A percentile compares a stretch with the other conserved stretches of the same genome.
Evolutionary conservation across 2,797 vertebrate species (phyloP).

Genomic region (Limosa lapponica): DNA sequence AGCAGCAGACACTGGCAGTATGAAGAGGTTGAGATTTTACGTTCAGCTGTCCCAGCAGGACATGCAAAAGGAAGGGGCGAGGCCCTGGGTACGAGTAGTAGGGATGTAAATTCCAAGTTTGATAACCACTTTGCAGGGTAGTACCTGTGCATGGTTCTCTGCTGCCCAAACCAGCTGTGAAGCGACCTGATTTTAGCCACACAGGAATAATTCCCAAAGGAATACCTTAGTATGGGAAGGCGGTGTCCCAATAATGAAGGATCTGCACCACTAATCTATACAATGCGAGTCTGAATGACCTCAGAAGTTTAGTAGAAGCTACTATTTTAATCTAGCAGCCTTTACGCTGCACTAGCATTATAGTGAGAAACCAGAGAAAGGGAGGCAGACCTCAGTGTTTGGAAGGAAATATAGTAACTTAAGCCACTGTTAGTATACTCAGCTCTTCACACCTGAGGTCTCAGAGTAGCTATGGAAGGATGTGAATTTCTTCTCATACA

Average conservation of each 20-base stretch:
- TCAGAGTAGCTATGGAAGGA: not conserved
- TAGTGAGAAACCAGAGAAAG: not conserved
- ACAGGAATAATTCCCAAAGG: not conserved
- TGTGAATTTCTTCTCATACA: not conserved
- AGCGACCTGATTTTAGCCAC: not conserved
- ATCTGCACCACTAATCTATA: not conserved
- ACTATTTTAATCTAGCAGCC: not conserved
- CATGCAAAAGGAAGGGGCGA: not conserved
- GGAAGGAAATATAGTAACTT: not conserved
- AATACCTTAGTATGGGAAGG: not conserved
- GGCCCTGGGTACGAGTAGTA: not conserved
- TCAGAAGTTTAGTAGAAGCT: not conserved
- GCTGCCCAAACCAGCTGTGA: not conserved
- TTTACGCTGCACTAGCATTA: not conserved
- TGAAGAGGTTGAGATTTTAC: not conserved
- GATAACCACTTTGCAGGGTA: not conserved
- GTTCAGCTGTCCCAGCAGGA: not conserved
- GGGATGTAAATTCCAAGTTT: not conserved
- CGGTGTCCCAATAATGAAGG: not conserved
- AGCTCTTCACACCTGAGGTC: not conserved
- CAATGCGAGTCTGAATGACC: not conserved
- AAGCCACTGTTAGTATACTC: not conserved
- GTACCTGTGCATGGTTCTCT: not conserved
- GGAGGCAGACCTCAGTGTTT: not conserved
- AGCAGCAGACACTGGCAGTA: not conserved